A percentile compares a stretch with the other conserved stretches of the same genome.
Evolutionary conservation across 37 sponge, comb jelly and placozoan species (phyloP).

Genomic region (Eunapius fragilis): DNA sequence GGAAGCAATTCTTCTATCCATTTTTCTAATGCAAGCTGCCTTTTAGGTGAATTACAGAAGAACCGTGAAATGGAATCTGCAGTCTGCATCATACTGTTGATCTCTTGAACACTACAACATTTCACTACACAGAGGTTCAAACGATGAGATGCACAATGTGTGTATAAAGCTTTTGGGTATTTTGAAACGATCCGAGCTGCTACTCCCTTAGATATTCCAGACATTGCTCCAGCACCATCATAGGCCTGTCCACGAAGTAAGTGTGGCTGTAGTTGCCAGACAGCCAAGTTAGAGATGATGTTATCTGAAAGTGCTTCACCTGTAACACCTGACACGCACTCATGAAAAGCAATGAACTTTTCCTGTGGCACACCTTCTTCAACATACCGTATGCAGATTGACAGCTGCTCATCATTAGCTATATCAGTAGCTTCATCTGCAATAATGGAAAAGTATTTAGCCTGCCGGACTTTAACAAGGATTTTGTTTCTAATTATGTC

Average conservation of each 20-base stretch:
- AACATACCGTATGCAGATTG: too few species aligned
- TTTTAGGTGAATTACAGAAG: slow-evolving; percentile 40
- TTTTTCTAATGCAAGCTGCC: slow-evolving; percentile 27
- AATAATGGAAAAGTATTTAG: slow-evolving; percentile 64
- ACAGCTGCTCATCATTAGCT: slow-evolving; percentile 58
- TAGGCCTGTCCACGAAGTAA: slow-evolving; percentile 28
- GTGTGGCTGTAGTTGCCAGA: slow-evolving; percentile 16
- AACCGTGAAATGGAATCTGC: slow-evolving; percentile 14
- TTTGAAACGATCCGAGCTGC: slow-evolving; percentile 44
- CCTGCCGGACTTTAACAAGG: slow-evolving; percentile 28
- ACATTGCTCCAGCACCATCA: slow-evolving; percentile 69
- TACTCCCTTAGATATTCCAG: slow-evolving; percentile 38
- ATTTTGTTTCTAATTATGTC: slow-evolving; percentile 50
- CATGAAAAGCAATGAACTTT: background rate
- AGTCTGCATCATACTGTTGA: slow-evolving; percentile 41
- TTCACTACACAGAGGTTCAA: slow-evolving; percentile 27
- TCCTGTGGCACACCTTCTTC: too few species aligned
- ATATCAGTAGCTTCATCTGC: slow-evolving; percentile 79
- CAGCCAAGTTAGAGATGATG: slow-evolving; percentile 5
- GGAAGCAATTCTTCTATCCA: slow-evolving; percentile 15
- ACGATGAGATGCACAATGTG: slow-evolving; percentile 14
- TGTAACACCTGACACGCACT: slow-evolving; percentile 34
- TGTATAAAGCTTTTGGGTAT: slow-evolving; percentile 26
- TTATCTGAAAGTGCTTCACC: slow-evolving; percentile 43
- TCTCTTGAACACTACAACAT: slow-evolving; percentile 11